Evolutionary conservation across 2,797 vertebrate species (phyloP).

Genomic region (Agapornis canus): DNA sequence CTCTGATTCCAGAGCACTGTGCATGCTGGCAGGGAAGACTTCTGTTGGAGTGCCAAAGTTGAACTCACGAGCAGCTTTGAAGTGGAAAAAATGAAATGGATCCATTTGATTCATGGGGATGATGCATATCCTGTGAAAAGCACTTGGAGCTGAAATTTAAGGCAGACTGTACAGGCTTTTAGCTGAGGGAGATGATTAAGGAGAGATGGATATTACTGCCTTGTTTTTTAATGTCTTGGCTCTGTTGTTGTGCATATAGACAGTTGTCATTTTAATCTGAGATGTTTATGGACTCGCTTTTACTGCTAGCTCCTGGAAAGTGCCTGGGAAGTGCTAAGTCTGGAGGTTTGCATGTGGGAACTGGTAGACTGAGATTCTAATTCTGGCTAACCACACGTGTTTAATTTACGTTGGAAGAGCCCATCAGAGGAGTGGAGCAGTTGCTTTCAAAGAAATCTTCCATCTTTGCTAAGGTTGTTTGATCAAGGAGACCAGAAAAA

Average conservation of each 20-base stretch:
- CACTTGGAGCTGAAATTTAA: neutral
- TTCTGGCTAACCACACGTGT: neutral
- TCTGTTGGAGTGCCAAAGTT: slow-evolving; percentile 7
- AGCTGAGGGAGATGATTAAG: neutral
- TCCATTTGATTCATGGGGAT: neutral
- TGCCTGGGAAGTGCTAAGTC: neutral
- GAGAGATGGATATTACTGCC: neutral
- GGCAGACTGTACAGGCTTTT: neutral
- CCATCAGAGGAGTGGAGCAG: neutral
- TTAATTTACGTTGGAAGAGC: neutral
- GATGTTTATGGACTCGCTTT: neutral
- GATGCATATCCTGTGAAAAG: slow-evolving; percentile 4
- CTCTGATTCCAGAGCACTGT: neutral
- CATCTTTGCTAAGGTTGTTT: neutral
- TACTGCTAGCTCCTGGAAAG: neutral
- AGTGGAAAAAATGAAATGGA: slow-evolving; percentile 27
- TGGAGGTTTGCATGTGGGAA: neutral
- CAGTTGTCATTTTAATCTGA: neutral
- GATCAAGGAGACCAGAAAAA: neutral
- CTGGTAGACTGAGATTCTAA: neutral
- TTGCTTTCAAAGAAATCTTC: neutral
- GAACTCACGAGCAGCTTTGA: neutral
- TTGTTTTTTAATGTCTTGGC: neutral
- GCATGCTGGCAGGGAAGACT: neutral
- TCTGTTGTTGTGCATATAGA: neutral